Base-by-base conservation (phyloP, 1,140 invertebrate species). In the Drosophila funebris region DNA sequence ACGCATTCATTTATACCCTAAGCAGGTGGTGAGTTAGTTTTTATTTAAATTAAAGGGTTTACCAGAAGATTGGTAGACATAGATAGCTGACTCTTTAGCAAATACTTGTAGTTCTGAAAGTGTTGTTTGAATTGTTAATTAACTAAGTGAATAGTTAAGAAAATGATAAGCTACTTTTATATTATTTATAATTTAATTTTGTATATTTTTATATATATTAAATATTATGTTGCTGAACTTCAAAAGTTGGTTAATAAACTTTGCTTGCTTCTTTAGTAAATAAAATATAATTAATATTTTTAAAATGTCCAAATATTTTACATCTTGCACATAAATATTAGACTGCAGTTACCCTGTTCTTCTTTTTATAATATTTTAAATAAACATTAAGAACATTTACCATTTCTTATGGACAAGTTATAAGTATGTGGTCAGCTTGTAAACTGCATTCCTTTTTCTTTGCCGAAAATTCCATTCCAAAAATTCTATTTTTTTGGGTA, bases 361-460 rank as follows among this genome's bases (percentile, higher is more conserved):
- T 33, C 31, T n/a, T 33, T 8, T n/a, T 36, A n/a, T 11, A 33
- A 33, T 1, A 33, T 3, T 11, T 33, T 9, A 50, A 29, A 29
- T 29, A 50, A 50, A 16, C 24, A 50, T 29, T 9, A 16, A 3
- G 3, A 1, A 29, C 2, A 18, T 36, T 9, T 22, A n/a, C 1
- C n/a, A n/a, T 33, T 33, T 33, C 16, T 31, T 22, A 22, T 44
- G 8, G 13, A 14, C 44, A 37, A 37, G 14, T 18, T 31, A 11
- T 16, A 31, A 52, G 8, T 52, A 52, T 52, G 13, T n/a, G 7
- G 8, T 16, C 11, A 6, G 1, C 44, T 48, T 48, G 44, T 48
- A 14, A 22, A 16, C 3, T 22, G 39, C 50, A 68, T 68, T 68
- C 64, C 44, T 50, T 22, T 4, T 31, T 33, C 39, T 54, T 68